These are phyloP conservation scores for Macaca nemestrina DNA, from an alignment of 2,113 vertebrate genomes.

Conservation along the genomic window DNA sequence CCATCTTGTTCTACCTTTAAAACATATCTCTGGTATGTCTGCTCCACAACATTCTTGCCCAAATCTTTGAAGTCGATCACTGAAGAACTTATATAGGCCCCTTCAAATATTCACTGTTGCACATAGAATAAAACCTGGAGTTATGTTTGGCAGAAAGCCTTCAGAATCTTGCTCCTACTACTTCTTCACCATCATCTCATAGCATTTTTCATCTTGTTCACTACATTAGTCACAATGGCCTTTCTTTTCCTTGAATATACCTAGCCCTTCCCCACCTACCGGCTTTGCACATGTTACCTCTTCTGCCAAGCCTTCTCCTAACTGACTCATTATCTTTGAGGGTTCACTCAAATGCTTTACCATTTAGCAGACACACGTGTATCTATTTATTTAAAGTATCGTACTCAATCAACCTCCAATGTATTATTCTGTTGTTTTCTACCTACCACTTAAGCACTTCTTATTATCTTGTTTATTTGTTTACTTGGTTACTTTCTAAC, in stretches of 20 bases:
- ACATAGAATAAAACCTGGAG: background rate
- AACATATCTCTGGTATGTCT: background rate
- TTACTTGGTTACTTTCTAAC: background rate
- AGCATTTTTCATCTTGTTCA: background rate
- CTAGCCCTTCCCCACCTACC: background rate
- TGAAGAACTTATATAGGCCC: background rate
- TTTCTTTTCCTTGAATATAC: background rate
- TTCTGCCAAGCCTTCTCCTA: background rate
- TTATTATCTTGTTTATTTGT: background rate
- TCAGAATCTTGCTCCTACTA: background rate
- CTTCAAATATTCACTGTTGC: background rate
- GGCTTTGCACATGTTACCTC: accelerated
- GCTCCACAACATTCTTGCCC: background rate
- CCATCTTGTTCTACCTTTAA: background rate
- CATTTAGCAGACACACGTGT: background rate
- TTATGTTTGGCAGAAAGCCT: background rate
- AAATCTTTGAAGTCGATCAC: background rate
- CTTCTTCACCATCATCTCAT: background rate
- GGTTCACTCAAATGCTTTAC: background rate
- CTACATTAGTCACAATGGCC: background rate
- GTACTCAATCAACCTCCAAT: background rate
- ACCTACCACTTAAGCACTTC: background rate
- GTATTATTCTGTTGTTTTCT: background rate
- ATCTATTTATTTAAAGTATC: background rate
- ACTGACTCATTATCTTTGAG: background rate